These are phyloP conservation scores for Poecile montanus DNA, from an alignment of 2,797 vertebrate genomes.

Conservation along the genomic window DNA sequence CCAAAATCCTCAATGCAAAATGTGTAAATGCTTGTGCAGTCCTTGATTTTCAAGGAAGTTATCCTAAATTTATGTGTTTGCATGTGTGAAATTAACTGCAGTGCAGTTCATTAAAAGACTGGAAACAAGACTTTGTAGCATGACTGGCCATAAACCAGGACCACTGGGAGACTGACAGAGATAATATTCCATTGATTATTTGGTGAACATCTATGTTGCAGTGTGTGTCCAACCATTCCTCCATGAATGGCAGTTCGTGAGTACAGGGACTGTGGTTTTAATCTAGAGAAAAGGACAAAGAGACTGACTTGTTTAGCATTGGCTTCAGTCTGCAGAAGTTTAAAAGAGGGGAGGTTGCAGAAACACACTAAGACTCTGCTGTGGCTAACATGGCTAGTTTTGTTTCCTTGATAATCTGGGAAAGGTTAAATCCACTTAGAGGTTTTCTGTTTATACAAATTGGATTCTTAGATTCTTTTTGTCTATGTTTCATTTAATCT, in stretches of 20 bases:
- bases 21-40: not conserved
- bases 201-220: not conserved
- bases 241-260: not conserved
- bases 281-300: not conserved
- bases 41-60: not conserved
- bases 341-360: not conserved
- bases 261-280: not conserved
- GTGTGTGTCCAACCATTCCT: not conserved
- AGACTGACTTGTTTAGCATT: not conserved
- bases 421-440: not conserved
- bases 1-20: not conserved
- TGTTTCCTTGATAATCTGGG: not conserved
- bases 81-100: not conserved
- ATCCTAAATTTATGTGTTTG: not conserved
- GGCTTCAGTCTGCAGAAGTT: not conserved
- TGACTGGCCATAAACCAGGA: not conserved
- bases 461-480: not conserved
- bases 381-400: not conserved
- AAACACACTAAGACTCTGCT: rapidly evolving
- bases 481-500: not conserved
- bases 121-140: not conserved
- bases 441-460: not conserved
- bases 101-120: not conserved
- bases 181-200: not conserved
- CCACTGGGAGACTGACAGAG: not conserved